Evolutionary conservation across 2,888 invertebrate genomes (phyloP), one percentile per base, ranked within the genome.

Genomic region (Nomada fabriciana): DNA sequence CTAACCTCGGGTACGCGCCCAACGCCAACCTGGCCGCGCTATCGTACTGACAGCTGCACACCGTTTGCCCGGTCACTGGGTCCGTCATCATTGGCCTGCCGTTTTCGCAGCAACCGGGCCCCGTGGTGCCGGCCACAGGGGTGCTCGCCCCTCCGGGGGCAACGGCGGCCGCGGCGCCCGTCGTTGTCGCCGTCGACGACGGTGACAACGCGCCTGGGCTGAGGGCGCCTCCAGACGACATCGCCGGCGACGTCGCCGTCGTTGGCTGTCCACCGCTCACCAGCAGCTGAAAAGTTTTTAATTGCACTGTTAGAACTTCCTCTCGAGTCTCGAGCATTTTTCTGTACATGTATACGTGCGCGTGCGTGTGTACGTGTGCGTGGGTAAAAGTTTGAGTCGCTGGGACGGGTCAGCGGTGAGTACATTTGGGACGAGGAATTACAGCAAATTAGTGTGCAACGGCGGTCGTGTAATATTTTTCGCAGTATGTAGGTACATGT

Each of bases 11-110:
- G 94, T 98, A 98, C 86, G 96, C 96, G 85, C 97, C 96, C 85
- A 98, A 96, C 71, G 98, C 97, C 87, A 98, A 95, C 89, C 98
- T 95, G 63, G 98, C 97, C 63, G 95, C 94, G 78, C 97, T 97
- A 94, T 98, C 98, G 94, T 98, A 98, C 94, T 98, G 98, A 94
- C 98, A 98, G 90, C 98, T 98, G 94, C 98, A 98, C 90, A 98
- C 98, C 73, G 98, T 97, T 94, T 98, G 98, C 52, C 98, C 98
- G 85, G 98, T 97, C 81, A 98, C 97, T 13, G 98, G 98, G 94
- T 98, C 98, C 89, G 98, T 98, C 95, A 98, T 97, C 94, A 98
- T 96, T 87, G 98, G 98, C 84, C 98, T 96, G 70, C 98, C 98
- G 88, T 98, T 98, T 94, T 98, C 98, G 95, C 98, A 98, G 94